Evolutionary conservation across 2,113 vertebrate species (phyloP).

Genomic region (Urocitellus parryii): DNA sequence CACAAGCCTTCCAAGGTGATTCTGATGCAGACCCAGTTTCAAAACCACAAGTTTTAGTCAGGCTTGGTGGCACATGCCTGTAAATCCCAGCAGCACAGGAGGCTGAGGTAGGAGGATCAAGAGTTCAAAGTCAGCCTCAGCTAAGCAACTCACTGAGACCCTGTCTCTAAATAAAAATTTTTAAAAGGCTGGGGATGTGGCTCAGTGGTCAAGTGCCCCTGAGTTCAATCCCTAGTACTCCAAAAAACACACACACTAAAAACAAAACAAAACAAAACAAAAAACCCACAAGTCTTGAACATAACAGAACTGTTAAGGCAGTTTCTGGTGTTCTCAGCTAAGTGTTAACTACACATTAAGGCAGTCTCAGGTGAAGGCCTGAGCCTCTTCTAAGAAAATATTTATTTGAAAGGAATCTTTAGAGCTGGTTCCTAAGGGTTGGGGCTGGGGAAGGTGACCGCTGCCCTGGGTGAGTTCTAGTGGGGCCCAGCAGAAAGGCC

Average conservation of each 20-base stretch:
- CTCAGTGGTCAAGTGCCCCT: no score
- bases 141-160: no score
- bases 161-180: no score
- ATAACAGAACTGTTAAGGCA: not conserved
- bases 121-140: no score
- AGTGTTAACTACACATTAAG: not conserved
- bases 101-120: no score
- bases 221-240: no score
- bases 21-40: not conserved
- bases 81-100: no score
- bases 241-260: no score
- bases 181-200: no score
- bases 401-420: not conserved
- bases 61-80: no score
- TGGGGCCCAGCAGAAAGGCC: not conserved
- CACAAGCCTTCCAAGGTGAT: not conserved
- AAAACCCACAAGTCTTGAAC: not conserved
- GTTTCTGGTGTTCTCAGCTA: not conserved
- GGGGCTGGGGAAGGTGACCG: not conserved
- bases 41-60: not conserved
- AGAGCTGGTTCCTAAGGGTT: not conserved
- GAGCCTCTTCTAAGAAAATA: not conserved
- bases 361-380: not conserved
- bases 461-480: not conserved
- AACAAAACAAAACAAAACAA: no score